A percentile compares a stretch with the other conserved stretches of the same genome.
phyloP scores from a whole-genome alignment of 1,140 invertebrate genomes.

The Acromyrmex charruanus region DNA sequence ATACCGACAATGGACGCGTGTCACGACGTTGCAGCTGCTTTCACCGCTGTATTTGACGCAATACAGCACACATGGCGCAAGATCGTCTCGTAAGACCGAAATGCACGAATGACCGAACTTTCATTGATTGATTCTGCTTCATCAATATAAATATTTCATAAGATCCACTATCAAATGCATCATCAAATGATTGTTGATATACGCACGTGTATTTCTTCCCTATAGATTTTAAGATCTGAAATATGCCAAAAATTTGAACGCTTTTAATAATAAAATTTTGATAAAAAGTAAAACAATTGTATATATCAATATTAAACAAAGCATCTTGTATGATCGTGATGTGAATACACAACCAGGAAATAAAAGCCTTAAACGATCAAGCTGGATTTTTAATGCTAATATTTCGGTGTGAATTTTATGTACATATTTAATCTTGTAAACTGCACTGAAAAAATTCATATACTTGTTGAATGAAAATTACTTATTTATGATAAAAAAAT shows the following conservation, averaged over 20 bases:
- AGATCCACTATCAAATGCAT: not conserved
- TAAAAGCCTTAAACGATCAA: too few species aligned
- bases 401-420: not conserved
- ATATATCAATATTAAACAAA: too few species aligned
- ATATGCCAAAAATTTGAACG: not conserved
- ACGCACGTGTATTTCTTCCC: not conserved
- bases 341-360: too few species aligned
- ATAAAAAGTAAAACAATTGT: not conserved
- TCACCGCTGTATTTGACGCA: constrained; percentile 82
- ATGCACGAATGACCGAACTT: constrained; percentile 36
- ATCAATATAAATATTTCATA: not conserved
- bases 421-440: too few species aligned
- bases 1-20: constrained; percentile 86
- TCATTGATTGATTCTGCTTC: not conserved
- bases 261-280: not conserved
- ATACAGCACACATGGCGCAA: constrained; percentile 81
- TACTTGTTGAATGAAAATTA: too few species aligned
- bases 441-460: too few species aligned
- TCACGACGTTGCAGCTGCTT: constrained; percentile 84
- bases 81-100: constrained; percentile 80
- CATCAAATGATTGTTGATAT: not conserved
- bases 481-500: too few species aligned
- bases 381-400: too few species aligned
- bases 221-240: not conserved
- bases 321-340: too few species aligned